phyloP scores from a whole-genome alignment of 1,140 invertebrate genomes.

The Galleria mellonella region DNA sequence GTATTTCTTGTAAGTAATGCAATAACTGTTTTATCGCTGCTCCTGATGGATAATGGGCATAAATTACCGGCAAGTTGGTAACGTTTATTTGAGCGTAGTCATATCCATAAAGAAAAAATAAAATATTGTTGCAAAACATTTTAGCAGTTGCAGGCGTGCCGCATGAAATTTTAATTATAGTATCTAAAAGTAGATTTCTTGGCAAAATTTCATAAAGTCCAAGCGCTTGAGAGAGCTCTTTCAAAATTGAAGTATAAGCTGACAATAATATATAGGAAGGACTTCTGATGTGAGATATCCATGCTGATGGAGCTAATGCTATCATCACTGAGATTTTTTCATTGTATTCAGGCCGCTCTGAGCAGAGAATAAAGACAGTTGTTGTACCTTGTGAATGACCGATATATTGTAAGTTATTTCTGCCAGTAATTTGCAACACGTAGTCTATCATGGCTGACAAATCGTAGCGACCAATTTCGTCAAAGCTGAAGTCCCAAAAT shows the following conservation, averaged over 20 bases:
- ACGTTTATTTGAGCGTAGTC: background rate
- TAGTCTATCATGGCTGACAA: background rate
- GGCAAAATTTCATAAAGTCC: background rate
- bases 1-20: background rate
- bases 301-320: background rate
- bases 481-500: background rate
- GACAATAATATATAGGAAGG: background rate
- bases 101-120: background rate
- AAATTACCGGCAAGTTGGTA: background rate
- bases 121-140: background rate
- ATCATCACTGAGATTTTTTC: background rate
- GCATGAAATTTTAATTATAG: background rate
- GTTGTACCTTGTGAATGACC: background rate
- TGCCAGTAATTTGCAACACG: background rate
- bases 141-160: background rate
- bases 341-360: background rate
- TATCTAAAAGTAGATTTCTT: background rate
- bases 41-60: background rate
- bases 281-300: background rate
- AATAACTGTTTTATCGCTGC: background rate
- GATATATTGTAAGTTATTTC: background rate
- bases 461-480: background rate
- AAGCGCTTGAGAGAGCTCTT: background rate
- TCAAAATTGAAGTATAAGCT: background rate
- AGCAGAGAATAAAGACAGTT: background rate